Percentiles rank a stretch among this genome's conserved stretches.
These are phyloP conservation scores for Philereme vetulata DNA, from an alignment of 2,888 invertebrate genomes.

Conservation along the genomic window DNA sequence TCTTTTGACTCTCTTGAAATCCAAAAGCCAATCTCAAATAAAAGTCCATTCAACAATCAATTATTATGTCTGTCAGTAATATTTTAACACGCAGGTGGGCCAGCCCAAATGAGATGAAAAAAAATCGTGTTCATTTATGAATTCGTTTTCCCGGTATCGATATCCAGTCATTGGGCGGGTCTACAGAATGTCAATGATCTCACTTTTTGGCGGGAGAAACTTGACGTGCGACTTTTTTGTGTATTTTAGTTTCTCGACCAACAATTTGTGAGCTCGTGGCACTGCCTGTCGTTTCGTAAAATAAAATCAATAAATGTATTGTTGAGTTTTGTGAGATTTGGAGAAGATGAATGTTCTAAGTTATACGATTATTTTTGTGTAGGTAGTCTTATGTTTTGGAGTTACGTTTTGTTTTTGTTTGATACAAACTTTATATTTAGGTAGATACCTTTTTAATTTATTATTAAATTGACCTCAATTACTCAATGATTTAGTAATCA, in stretches of 20 bases:
- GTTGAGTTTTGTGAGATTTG: constrained; percentile 29
- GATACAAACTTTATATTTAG: no score
- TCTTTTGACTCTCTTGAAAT: background rate
- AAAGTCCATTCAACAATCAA: constrained; percentile 28
- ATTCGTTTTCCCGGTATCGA: constrained; percentile 43
- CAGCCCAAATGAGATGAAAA: constrained; percentile 32
- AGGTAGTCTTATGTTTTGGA: background rate
- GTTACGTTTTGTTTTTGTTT: background rate
- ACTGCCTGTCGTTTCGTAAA: constrained; percentile 36
- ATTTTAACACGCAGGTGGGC: constrained; percentile 40
- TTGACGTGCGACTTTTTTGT: constrained; percentile 73
- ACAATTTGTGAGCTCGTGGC: constrained; percentile 34
- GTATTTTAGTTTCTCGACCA: constrained; percentile 79
- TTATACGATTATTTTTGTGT: constrained; percentile 9
- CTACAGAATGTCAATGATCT: constrained; percentile 76
- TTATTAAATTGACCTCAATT: constrained; percentile 5
- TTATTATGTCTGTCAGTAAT: constrained; percentile 30
- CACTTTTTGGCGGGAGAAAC: constrained; percentile 81
- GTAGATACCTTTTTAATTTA: background rate
- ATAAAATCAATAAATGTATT: constrained; percentile 43
- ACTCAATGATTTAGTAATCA: background rate
- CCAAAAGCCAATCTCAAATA: constrained; percentile 9
- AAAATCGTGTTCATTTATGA: constrained; percentile 31
- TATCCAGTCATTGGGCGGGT: constrained; percentile 45
- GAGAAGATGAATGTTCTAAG: constrained; percentile 35